These are phyloP conservation scores for Amyelois transitella DNA, from an alignment of 1,140 invertebrate genomes.

Conservation along the genomic window DNA sequence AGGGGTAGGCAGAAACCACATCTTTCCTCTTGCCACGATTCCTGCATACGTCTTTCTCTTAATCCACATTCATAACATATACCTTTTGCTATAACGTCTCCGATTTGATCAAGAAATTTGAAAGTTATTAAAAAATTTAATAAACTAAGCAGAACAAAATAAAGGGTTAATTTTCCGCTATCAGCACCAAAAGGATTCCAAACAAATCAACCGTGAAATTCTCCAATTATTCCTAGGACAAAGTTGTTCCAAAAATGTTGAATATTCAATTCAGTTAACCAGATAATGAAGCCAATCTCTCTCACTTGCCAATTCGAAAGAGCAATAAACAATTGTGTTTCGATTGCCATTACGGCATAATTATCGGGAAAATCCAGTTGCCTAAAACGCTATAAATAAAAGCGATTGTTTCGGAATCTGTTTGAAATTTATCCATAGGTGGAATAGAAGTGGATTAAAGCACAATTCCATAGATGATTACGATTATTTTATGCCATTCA, in stretches of 20 bases:
- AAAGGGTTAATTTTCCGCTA: not conserved
- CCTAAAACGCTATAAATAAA: slow-evolving; percentile 23
- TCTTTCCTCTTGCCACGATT: too few species aligned
- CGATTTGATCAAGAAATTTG: too few species aligned
- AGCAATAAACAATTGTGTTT: slow-evolving; percentile 22
- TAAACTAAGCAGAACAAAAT: not conserved
- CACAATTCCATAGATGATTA: not conserved
- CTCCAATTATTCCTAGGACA: not conserved
- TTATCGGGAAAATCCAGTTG: slow-evolving; percentile 23
- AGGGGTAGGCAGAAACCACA: too few species aligned
- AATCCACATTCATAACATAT: too few species aligned
- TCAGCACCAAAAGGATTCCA: not conserved
- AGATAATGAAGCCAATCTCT: slow-evolving; percentile 12
- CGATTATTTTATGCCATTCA: too few species aligned
- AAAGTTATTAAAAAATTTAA: too few species aligned
- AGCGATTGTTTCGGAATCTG: slow-evolving; percentile 5
- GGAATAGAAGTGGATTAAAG: not conserved
- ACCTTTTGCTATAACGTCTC: too few species aligned
- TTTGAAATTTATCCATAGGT: not conserved
- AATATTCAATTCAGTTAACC: slow-evolving; percentile 12
- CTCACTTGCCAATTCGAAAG: slow-evolving; percentile 12
- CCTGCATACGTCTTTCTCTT: too few species aligned
- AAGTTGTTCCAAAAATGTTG: slow-evolving; percentile 2
- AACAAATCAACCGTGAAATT: not conserved
- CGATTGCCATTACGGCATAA: slow-evolving; percentile 21